Evolutionary conservation across 2,797 vertebrate species (phyloP).

Genomic region (Aplochiton taeniatus): DNA sequence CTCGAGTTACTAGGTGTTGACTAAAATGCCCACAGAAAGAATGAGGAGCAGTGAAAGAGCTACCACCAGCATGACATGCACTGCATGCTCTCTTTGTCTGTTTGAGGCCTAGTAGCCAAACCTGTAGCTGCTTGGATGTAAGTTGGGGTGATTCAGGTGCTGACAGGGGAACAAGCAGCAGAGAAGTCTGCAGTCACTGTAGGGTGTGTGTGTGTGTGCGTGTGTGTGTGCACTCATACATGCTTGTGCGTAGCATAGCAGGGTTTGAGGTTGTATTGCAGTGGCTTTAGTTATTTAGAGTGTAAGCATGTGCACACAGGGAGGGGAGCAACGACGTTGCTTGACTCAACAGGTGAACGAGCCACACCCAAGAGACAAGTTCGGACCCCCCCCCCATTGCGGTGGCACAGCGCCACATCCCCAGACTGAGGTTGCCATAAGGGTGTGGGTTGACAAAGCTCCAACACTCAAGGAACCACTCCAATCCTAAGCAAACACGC

Average conservation of each 20-base stretch:
- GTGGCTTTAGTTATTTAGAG: background rate
- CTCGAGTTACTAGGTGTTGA: constrained; percentile 38
- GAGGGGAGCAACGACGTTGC: constrained; percentile 41
- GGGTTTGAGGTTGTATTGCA: background rate
- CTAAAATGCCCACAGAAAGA: constrained; percentile 17
- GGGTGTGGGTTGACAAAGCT: constrained; percentile 62
- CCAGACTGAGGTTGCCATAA: constrained; percentile 44
- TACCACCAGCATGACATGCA: constrained; percentile 12
- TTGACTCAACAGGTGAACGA: constrained; percentile 69
- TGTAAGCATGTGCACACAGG: background rate
- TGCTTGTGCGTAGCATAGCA: too few relatives aligned
- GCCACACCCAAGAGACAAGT: constrained; percentile 60
- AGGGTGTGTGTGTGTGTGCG: background rate
- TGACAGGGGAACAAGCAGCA: constrained; percentile 16
- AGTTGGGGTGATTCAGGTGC: constrained; percentile 21
- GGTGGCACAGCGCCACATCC: constrained; percentile 43
- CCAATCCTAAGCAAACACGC: constrained; percentile 64
- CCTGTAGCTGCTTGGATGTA: constrained; percentile 27
- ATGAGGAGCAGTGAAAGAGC: constrained; percentile 30
- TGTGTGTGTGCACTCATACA: constrained; percentile 2
- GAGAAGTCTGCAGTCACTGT: constrained; percentile 5
- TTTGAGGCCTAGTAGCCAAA: constrained; percentile 27
- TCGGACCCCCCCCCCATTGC: constrained; percentile 36
- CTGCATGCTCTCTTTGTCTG: constrained; percentile 27
- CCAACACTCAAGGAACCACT: constrained; percentile 49